phyloP scores from a whole-genome alignment of 2,888 invertebrate genomes.

The Arenicola marina region DNA sequence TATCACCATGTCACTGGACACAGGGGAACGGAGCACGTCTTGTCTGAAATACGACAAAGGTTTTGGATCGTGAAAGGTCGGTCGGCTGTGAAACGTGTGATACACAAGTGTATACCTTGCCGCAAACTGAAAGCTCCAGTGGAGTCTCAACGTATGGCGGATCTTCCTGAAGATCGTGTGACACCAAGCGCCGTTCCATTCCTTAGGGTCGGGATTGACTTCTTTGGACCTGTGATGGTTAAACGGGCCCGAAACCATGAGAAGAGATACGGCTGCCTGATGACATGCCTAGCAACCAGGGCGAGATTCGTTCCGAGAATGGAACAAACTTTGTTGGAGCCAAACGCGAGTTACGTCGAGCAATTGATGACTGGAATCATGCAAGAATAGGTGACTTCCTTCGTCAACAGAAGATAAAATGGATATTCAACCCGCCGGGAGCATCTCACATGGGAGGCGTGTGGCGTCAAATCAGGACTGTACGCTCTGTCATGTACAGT shows the following conservation, averaged over 20 bases:
- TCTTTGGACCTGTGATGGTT: slow-evolving; percentile 9
- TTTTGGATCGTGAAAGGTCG: slow-evolving; percentile 5
- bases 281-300: slow-evolving; percentile 6
- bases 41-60: slow-evolving; percentile 9
- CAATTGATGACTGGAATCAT: slow-evolving; percentile 12
- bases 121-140: neutral
- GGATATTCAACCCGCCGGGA: slow-evolving; percentile 20
- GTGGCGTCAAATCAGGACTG: slow-evolving; percentile 28
- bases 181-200: slow-evolving; percentile 17
- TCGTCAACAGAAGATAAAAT: slow-evolving; percentile 8
- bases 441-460: slow-evolving; percentile 25
- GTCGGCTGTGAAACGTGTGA: neutral
- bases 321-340: slow-evolving; percentile 24
- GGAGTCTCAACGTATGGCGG: neutral
- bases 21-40: neutral
- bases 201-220: slow-evolving; percentile 12
- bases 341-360: slow-evolving; percentile 10
- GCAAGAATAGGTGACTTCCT: neutral
- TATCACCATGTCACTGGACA: slow-evolving; percentile 1
- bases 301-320: slow-evolving; percentile 17
- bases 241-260: neutral
- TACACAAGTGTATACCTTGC: slow-evolving; percentile 6
- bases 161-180: neutral
- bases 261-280: slow-evolving; percentile 11
- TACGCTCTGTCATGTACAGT: slow-evolving; percentile 13